phyloP scores from a whole-genome alignment of 2,113 vertebrate genomes.

The Cranoglanis bouderius region DNA sequence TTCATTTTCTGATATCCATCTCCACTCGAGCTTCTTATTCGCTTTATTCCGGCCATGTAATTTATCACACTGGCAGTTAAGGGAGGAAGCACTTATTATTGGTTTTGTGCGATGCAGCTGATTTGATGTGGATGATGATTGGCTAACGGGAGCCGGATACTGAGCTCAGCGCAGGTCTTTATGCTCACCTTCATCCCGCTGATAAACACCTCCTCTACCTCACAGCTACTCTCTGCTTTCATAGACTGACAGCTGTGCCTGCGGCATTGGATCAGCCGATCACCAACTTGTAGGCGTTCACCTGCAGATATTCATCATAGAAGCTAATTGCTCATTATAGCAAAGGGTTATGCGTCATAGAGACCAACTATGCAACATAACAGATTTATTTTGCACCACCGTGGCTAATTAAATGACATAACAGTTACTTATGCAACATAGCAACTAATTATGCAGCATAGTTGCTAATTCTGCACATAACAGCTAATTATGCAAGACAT shows the following conservation, averaged over 20 bases:
- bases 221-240: not conserved
- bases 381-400: not conserved
- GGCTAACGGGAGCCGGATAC: not conserved
- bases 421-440: not conserved
- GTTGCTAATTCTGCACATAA: not conserved
- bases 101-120: slow-evolving; percentile 7
- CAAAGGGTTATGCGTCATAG: not conserved
- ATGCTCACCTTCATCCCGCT: not conserved
- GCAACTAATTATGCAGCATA: not conserved
- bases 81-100: slow-evolving; percentile 24
- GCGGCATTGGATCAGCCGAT: not conserved
- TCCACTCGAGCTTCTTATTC: slow-evolving; percentile 16
- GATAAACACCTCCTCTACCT: not conserved
- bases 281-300: not conserved
- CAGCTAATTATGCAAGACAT: not conserved
- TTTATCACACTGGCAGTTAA: slow-evolving; percentile 33
- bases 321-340: not conserved
- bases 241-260: not conserved
- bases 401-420: not conserved
- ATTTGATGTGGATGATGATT: slow-evolving; percentile 1
- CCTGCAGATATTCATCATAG: not conserved
- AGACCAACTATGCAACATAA: not conserved
- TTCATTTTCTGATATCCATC: slow-evolving; percentile 33
- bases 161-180: not conserved
- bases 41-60: slow-evolving; percentile 19